Conservation (phyloP, 92 coral and sea anemone species). For the Zoanthus sociatus region DNA sequence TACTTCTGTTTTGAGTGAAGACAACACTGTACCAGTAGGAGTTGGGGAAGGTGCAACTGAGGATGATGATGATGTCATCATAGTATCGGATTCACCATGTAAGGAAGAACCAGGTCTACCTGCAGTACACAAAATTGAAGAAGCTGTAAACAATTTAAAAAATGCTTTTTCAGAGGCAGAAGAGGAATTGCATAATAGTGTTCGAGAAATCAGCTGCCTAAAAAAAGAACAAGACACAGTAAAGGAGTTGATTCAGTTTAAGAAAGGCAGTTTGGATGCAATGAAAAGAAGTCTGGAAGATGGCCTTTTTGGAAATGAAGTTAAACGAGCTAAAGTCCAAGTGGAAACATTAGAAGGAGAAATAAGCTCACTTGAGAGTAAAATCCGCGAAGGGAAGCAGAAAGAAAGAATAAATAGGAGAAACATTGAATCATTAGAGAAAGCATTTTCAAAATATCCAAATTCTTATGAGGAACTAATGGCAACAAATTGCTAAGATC, state of each 20-base stretch:
- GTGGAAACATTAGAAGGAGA: background rate
- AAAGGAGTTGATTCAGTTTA: background rate
- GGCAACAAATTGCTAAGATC: background rate
- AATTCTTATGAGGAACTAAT: conserved; percentile 14
- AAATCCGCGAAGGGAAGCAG: background rate
- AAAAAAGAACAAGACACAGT: background rate
- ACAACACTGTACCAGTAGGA: background rate
- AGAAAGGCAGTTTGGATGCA: background rate
- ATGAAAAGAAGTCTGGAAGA: conserved; percentile 21
- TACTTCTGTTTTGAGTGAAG: background rate
- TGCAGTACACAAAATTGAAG: conserved; percentile 15
- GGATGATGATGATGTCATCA: conserved; percentile 20
- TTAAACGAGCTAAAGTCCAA: conserved; percentile 25
- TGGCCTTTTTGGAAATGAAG: background rate
- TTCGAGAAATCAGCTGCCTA: background rate
- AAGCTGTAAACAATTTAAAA: conserved; percentile 18
- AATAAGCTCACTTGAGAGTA: background rate
- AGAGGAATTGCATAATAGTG: background rate
- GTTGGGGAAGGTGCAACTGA: background rate
- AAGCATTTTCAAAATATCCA: background rate
- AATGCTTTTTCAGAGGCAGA: conserved; percentile 20
- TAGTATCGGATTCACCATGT: conserved; percentile 24
- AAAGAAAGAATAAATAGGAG: background rate
- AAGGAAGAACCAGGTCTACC: conserved; percentile 4
- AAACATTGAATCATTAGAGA: background rate